Evolutionary conservation across 2,113 vertebrate species (phyloP).

Genomic region (Scopus umbretta): DNA sequence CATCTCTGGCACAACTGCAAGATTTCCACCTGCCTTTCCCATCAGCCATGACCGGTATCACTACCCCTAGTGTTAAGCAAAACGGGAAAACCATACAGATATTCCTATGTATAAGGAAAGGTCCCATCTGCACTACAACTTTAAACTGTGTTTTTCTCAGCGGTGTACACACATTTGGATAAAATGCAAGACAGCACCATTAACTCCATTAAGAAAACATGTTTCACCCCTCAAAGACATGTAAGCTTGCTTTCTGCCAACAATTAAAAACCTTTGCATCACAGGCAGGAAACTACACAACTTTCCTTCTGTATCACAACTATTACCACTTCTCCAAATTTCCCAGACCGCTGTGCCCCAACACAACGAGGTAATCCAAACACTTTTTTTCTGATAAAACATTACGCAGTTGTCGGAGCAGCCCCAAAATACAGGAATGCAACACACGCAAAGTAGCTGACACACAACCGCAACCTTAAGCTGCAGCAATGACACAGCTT

Average conservation of each 20-base stretch:
- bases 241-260: not conserved
- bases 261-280: not conserved
- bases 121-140: not conserved
- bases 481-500: not conserved
- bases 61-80: not conserved
- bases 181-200: not conserved
- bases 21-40: slow-evolving; percentile 27
- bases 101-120: not conserved
- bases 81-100: not conserved
- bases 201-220: not conserved
- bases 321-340: not conserved
- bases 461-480: not conserved
- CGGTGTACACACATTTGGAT: not conserved
- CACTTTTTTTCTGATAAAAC: not conserved
- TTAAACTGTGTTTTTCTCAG: not conserved
- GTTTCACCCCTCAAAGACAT: not conserved
- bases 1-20: not conserved
- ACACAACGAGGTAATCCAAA: not conserved
- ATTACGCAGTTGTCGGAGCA: not conserved
- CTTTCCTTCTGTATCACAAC: not conserved
- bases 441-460: not conserved
- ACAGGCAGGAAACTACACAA: not conserved
- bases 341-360: not conserved
- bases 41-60: not conserved
- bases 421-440: not conserved